Evolutionary conservation across 1,140 invertebrate genomes (phyloP).

Genomic region (Helicoverpa armigera): DNA sequence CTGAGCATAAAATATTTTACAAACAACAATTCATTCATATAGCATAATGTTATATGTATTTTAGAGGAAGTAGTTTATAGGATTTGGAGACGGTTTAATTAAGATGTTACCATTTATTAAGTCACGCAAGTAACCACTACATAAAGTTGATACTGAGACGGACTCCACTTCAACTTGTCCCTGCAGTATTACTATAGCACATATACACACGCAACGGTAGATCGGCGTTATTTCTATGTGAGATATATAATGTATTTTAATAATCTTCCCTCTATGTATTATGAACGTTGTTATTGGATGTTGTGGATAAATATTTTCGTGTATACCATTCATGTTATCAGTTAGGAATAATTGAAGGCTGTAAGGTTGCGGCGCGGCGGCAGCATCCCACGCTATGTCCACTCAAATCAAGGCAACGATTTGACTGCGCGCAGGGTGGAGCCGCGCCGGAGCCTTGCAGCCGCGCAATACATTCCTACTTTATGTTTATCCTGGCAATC

Average conservation of each 20-base stretch:
- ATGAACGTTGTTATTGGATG: slow-evolving; percentile 55
- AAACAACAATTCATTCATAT: slow-evolving; percentile 81
- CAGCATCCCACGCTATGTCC: slow-evolving; percentile 82
- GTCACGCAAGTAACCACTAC: slow-evolving; percentile 50
- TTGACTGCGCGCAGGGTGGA: slow-evolving; percentile 81
- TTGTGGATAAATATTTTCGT: slow-evolving; percentile 51
- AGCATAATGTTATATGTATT: slow-evolving; percentile 69
- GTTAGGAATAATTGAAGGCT: slow-evolving; percentile 67
- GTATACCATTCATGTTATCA: slow-evolving; percentile 49
- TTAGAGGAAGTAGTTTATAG: slow-evolving; percentile 80
- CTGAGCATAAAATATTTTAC: slow-evolving; percentile 75
- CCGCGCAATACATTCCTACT: slow-evolving; percentile 68
- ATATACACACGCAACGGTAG: slow-evolving; percentile 52
- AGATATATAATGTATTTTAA: slow-evolving; percentile 58
- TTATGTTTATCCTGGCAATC: slow-evolving; percentile 73
- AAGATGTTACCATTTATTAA: slow-evolving; percentile 73
- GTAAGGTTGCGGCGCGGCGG: slow-evolving; percentile 68
- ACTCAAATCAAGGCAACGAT: slow-evolving; percentile 81
- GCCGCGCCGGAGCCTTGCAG: slow-evolving; percentile 68
- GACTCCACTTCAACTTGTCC: slow-evolving; percentile 38
- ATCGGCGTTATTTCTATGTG: slow-evolving; percentile 53
- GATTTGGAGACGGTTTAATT: slow-evolving; percentile 75
- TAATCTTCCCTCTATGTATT: slow-evolving; percentile 43
- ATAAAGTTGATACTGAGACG: slow-evolving; percentile 49
- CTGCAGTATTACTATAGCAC: slow-evolving; percentile 68